phyloP scores from a whole-genome alignment of 2,797 vertebrate genomes.

The Hyperoplus immaculatus region DNA sequence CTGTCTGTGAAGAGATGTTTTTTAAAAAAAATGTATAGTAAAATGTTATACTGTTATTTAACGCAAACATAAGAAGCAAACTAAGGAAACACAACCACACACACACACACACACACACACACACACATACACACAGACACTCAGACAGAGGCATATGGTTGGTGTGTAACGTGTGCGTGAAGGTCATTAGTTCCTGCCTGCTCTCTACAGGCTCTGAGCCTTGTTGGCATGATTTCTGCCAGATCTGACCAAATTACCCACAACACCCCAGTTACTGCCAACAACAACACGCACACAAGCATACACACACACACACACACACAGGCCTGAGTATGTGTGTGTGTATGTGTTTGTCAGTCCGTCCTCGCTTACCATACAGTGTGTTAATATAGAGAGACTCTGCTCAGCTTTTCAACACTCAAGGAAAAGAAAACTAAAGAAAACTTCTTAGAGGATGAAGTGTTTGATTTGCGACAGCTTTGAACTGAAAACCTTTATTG shows the following conservation, averaged over 20 bases:
- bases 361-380: conserved; percentile 42
- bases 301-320: too few species aligned
- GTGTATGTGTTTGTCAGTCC: neutral
- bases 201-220: conserved; percentile 57
- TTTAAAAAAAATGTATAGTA: neutral
- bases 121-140: conserved; percentile 20
- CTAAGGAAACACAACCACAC: neutral
- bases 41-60: neutral
- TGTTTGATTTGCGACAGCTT: neutral
- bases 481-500: conserved; percentile 8
- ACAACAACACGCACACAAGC: conserved; percentile 13
- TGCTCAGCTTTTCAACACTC: conserved; percentile 1
- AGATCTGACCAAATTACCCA: conserved; percentile 73
- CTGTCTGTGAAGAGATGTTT: neutral
- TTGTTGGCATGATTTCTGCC: conserved; percentile 65
- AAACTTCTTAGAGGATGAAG: neutral
- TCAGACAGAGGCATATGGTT: conserved; percentile 62
- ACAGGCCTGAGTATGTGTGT: conserved; percentile 8
- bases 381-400: conserved; percentile 7
- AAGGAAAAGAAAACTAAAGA: neutral
- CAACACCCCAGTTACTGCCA: conserved; percentile 59
- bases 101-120: conserved; percentile 11
- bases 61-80: neutral
- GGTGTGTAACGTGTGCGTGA: conserved; percentile 58
- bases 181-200: conserved; percentile 75